phyloP scores from a whole-genome alignment of 2,888 invertebrate species.

The Trachelus tabidus region DNA sequence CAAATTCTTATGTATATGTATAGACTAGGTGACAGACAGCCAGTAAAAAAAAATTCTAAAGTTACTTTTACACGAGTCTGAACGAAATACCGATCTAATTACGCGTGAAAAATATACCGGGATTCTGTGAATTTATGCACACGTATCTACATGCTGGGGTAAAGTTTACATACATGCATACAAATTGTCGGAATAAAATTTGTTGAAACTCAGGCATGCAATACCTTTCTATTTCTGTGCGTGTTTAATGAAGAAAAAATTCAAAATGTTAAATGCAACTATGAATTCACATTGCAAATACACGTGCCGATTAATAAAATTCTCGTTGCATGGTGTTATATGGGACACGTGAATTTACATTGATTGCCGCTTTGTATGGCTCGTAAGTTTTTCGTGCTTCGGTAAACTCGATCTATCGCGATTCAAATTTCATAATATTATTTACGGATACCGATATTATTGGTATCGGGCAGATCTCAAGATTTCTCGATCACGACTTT shows the following conservation, averaged over 20 bases:
- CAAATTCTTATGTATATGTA: neutral
- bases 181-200: neutral
- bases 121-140: neutral
- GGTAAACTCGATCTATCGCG: neutral
- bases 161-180: neutral
- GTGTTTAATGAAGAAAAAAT: neutral
- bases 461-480: neutral
- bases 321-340: neutral
- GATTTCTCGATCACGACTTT: neutral
- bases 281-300: neutral
- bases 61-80: neutral
- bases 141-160: neutral
- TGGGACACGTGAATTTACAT: neutral
- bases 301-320: neutral
- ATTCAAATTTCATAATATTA: neutral
- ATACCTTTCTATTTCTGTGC: neutral
- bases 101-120: neutral
- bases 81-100: neutral
- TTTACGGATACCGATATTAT: neutral
- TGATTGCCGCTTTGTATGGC: neutral
- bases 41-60: neutral
- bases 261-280: neutral
- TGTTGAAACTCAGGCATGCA: neutral
- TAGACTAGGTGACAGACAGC: neutral
- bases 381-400: neutral